phyloP scores from a whole-genome alignment of 2,888 invertebrate genomes.

The Pandemis cinnamomeana region DNA sequence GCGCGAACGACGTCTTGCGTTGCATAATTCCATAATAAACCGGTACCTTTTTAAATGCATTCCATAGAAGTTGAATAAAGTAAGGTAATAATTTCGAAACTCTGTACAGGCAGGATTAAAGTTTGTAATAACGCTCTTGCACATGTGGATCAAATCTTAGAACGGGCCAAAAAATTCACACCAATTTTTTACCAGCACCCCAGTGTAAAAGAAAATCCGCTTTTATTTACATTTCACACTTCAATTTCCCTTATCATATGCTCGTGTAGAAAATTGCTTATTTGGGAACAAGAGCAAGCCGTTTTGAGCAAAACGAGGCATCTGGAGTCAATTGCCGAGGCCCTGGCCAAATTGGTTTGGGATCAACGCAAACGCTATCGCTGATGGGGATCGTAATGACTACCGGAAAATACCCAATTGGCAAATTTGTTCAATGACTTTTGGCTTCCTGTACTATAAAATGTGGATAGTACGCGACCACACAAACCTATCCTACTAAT shows the following conservation, averaged over 20 bases:
- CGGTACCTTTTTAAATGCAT: not conserved
- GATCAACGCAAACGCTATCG: constrained; percentile 32
- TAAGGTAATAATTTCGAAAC: no score
- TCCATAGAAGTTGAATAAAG: no score
- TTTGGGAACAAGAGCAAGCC: constrained; percentile 12
- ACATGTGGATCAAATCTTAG: not conserved
- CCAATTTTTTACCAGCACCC: not conserved
- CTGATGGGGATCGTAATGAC: constrained; percentile 13
- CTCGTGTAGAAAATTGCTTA: constrained; percentile 26
- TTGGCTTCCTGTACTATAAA: not conserved
- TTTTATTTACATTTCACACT: constrained; percentile 23
- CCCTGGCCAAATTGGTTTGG: constrained; percentile 28
- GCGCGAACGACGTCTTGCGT: constrained; percentile 32
- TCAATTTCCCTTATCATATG: constrained; percentile 17
- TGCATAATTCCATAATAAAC: constrained; percentile 29
- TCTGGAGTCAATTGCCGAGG: constrained; percentile 35
- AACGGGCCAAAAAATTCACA: not conserved
- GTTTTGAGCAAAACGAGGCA: constrained; percentile 16
- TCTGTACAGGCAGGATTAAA: no score
- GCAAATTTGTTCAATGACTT: not conserved
- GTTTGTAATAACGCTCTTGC: no score
- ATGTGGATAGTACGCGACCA: not conserved
- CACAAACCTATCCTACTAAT: no score
- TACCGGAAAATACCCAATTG: constrained; percentile 8
- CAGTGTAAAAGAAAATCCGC: constrained; percentile 9